Evolutionary conservation across 2,113 vertebrate species (phyloP).

Genomic region (Percopsis transmontana): DNA sequence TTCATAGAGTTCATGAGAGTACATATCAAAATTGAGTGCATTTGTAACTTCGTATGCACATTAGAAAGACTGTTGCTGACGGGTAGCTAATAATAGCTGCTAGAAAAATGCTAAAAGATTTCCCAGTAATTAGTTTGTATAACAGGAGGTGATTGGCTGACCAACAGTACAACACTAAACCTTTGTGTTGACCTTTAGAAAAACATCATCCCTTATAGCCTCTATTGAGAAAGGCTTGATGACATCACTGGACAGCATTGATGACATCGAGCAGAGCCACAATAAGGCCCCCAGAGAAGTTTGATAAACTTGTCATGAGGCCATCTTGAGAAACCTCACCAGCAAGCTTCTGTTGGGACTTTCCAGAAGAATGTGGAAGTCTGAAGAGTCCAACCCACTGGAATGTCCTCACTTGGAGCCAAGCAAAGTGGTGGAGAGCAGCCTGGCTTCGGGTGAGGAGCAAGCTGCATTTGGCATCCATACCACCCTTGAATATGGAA

Average conservation of each 20-base stretch:
- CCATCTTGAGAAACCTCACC: slow-evolving; percentile 20
- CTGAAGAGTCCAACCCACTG: slow-evolving; percentile 41
- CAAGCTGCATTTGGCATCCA: not conserved
- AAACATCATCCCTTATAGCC: no score
- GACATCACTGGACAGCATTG: not conserved
- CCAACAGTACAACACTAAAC: no score
- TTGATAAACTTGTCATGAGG: slow-evolving; percentile 22
- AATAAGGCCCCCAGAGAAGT: not conserved
- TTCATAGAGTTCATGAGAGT: not conserved
- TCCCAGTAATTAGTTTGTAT: no score
- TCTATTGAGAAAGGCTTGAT: not conserved
- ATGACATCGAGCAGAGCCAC: not conserved
- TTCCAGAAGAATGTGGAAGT: slow-evolving; percentile 37
- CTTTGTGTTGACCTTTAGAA: not conserved
- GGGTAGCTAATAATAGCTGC: no score
- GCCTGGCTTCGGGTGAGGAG: not conserved
- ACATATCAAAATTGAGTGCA: no score
- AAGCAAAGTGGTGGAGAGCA: slow-evolving; percentile 7
- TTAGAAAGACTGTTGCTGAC: no score
- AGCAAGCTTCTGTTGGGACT: slow-evolving; percentile 33
- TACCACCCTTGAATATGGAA: not conserved
- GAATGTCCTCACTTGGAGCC: slow-evolving; percentile 44
- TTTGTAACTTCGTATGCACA: no score
- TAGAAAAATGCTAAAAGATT: no score
- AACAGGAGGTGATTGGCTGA: no score